Evolutionary conservation across 1,140 invertebrate genomes (phyloP).

Genomic region (Elymnias hypermnestra): DNA sequence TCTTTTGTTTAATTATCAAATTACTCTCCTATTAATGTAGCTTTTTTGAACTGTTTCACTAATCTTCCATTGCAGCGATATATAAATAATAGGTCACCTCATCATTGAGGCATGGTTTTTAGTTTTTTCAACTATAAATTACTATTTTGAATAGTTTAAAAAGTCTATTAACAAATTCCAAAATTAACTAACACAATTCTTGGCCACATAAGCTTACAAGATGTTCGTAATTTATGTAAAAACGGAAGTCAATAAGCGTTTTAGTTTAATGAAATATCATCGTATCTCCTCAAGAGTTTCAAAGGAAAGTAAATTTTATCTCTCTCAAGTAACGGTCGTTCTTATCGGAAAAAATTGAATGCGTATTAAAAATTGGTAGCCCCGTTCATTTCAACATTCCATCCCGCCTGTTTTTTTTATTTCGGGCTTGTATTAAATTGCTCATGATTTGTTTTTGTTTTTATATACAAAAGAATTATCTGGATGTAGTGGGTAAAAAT

Average conservation of each 20-base stretch:
- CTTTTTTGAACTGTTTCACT: no score
- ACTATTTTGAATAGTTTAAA: neutral
- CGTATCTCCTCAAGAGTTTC: slow-evolving; percentile 14
- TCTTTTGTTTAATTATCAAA: no score
- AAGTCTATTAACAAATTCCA: slow-evolving; percentile 19
- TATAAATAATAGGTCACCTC: no score
- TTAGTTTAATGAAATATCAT: slow-evolving; percentile 18
- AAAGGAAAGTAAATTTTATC: slow-evolving; percentile 39
- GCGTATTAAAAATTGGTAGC: slow-evolving; percentile 69
- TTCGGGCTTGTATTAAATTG: slow-evolving; percentile 60
- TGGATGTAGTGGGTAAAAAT: no score
- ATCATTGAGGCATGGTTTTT: no score
- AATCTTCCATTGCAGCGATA: no score
- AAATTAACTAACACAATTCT: slow-evolving; percentile 27
- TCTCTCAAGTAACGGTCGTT: slow-evolving; percentile 37
- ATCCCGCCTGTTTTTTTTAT: slow-evolving; percentile 52
- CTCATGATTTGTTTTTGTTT: slow-evolving; percentile 51
- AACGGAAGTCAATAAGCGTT: slow-evolving; percentile 55
- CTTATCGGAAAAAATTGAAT: slow-evolving; percentile 27
- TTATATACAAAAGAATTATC: slow-evolving; percentile 4
- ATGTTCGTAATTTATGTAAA: slow-evolving; percentile 42
- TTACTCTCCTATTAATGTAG: no score
- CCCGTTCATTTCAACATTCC: slow-evolving; percentile 63
- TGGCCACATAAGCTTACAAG: slow-evolving; percentile 12
- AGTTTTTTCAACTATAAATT: no score